Percentiles rank a stretch among this genome's conserved stretches.
phyloP scores from a whole-genome alignment of 2,113 vertebrate genomes.

The Odobenus rosmarus region DNA sequence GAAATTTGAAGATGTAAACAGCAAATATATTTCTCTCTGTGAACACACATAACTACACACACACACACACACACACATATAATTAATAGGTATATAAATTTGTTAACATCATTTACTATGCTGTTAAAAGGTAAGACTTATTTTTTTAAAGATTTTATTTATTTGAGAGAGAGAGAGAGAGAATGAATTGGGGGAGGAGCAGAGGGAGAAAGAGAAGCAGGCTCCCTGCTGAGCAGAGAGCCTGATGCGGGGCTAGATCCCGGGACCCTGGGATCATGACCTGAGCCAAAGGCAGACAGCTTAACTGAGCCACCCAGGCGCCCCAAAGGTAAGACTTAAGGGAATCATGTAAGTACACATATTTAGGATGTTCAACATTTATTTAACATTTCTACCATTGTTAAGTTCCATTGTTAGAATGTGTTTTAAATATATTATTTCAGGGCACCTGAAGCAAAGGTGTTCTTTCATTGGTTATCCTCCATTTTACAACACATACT shows the following conservation, averaged over 20 bases:
- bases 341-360: not conserved
- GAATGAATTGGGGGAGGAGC: too few species aligned
- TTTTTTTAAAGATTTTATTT: not conserved
- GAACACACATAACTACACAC: too few species aligned
- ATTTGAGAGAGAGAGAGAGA: too few species aligned
- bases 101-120: not conserved
- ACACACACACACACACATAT: not conserved
- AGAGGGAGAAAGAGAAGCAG: too few species aligned
- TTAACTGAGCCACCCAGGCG: too few species aligned
- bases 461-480: not conserved
- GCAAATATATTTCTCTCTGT: not conserved
- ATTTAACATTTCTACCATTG: not conserved
- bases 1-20: not conserved
- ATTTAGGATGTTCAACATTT: not conserved
- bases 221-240: too few species aligned
- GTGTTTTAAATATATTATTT: not conserved
- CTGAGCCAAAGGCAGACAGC: too few species aligned
- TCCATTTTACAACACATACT: not conserved
- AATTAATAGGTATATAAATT: not conserved
- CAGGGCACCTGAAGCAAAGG: not conserved
- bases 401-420: not conserved
- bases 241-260: too few species aligned
- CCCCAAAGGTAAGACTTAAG: not conserved
- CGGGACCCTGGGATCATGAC: too few species aligned
- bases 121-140: not conserved